Conservation (phyloP, 2,797 vertebrate species). For the Rhynchonycteris naso region DNA sequence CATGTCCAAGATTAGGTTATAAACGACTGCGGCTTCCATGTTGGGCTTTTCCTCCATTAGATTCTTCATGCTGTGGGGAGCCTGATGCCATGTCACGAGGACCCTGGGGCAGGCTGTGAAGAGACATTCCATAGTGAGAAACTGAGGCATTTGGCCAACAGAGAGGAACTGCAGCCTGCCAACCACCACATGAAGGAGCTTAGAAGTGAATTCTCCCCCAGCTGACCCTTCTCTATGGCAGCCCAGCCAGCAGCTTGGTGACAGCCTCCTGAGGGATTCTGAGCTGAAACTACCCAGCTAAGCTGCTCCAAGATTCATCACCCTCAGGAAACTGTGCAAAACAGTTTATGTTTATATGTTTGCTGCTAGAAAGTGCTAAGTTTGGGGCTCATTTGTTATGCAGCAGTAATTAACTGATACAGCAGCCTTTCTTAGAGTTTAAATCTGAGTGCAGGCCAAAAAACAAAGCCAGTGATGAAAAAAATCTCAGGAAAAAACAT, state of each 20-base stretch:
- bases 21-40: background rate
- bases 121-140: fast-evolving
- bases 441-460: background rate
- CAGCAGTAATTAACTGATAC: background rate
- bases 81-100: background rate
- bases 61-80: background rate
- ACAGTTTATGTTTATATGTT: background rate
- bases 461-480: background rate
- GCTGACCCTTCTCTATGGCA: background rate
- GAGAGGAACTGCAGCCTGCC: background rate
- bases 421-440: background rate
- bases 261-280: background rate
- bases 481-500: background rate
- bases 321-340: background rate
- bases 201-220: background rate
- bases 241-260: too few relatives aligned
- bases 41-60: background rate
- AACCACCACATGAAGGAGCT: fast-evolving
- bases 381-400: slow-evolving; percentile 12
- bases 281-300: background rate
- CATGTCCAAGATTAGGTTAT: background rate
- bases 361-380: background rate
- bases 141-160: background rate
- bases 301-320: background rate
- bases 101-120: background rate